phyloP scores from a whole-genome alignment of 2,888 invertebrate genomes.

The Synergus gifuensis region DNA sequence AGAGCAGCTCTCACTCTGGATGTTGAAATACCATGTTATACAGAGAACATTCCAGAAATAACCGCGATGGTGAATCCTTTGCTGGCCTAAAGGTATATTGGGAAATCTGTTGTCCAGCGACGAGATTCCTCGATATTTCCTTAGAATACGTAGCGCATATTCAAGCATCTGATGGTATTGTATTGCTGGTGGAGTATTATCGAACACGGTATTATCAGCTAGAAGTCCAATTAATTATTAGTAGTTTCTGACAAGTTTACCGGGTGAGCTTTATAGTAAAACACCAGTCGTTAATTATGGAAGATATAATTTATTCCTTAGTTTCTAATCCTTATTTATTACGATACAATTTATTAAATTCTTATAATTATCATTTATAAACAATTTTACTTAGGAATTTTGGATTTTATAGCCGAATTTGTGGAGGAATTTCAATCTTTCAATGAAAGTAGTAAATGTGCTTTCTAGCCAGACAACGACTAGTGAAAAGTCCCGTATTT shows the following conservation, averaged over 20 bases:
- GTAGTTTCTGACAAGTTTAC: conserved; percentile 20
- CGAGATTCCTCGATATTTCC: background rate
- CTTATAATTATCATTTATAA: background rate
- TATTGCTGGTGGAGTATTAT: background rate
- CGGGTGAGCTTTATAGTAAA: background rate
- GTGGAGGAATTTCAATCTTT: background rate
- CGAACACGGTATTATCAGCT: conserved; percentile 1
- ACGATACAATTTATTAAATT: background rate
- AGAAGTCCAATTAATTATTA: conserved; percentile 21
- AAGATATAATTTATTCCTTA: conserved; percentile 6
- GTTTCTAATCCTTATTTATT: background rate
- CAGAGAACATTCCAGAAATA: conserved; percentile 23
- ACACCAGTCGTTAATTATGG: conserved; percentile 1
- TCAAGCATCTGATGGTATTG: background rate
- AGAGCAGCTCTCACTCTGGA: background rate
- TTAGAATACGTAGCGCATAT: background rate
- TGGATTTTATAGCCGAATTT: background rate
- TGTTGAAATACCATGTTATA: background rate
- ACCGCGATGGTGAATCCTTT: background rate
- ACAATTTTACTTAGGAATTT: background rate
- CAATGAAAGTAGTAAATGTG: background rate
- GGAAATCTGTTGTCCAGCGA: background rate
- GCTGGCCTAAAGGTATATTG: conserved; percentile 7
- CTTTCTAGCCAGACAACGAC: background rate
- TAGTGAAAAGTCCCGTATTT: background rate